Evolutionary conservation across 1,140 invertebrate genomes (phyloP).

Genomic region (Ceratina calcarata): DNA sequence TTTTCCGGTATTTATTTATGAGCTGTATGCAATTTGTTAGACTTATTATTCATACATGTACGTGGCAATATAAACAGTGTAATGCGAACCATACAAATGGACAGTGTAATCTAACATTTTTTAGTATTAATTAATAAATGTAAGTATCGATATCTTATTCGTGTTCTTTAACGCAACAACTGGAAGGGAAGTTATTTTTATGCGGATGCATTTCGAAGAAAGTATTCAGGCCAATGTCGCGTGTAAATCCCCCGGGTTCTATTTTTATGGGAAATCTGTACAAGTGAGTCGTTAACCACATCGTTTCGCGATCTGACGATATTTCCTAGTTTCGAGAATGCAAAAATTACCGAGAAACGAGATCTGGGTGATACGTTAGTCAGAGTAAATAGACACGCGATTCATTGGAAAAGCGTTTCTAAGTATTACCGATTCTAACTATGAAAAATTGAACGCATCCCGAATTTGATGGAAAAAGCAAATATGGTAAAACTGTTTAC

Average conservation of each 20-base stretch:
- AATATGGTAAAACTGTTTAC: neutral
- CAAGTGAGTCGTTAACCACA: neutral
- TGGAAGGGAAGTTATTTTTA: slow-evolving; percentile 34
- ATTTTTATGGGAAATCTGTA: slow-evolving; percentile 37
- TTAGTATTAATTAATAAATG: too few relatives aligned
- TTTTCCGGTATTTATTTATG: too few relatives aligned
- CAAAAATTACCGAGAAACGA: neutral
- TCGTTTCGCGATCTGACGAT: neutral
- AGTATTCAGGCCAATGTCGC: slow-evolving; percentile 45
- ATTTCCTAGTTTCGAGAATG: neutral
- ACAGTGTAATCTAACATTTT: too few relatives aligned
- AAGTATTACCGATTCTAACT: neutral
- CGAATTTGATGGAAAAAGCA: neutral
- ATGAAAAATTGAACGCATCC: too few relatives aligned
- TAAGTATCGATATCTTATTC: neutral
- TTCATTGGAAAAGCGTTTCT: neutral
- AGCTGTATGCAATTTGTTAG: too few relatives aligned
- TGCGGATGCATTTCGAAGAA: slow-evolving; percentile 27
- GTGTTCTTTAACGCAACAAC: neutral
- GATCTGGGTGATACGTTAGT: neutral
- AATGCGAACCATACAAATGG: too few relatives aligned
- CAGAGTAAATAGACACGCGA: too few relatives aligned
- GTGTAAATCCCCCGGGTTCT: slow-evolving; percentile 10
- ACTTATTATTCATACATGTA: too few relatives aligned
- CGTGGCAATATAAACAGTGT: too few relatives aligned